These are phyloP conservation scores for Tryphoninae sp. DNA, from an alignment of 2,888 invertebrate species.

Conservation along the genomic window DNA sequence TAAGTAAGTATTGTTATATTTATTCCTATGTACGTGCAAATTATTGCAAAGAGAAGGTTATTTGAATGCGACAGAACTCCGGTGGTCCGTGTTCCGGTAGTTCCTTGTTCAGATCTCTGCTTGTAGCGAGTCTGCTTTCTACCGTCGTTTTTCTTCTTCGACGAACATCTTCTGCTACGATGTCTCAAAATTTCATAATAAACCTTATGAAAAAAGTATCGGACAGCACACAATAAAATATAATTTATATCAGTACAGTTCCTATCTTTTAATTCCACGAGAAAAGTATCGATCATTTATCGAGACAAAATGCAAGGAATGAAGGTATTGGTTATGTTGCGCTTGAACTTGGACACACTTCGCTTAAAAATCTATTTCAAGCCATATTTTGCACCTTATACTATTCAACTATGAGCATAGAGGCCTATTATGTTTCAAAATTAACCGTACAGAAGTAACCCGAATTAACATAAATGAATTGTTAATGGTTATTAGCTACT, in stretches of 20 bases:
- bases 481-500: too few relatives aligned
- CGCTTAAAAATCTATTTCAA: not conserved
- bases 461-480: too few relatives aligned
- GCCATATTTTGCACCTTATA: not conserved
- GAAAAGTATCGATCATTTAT: not conserved
- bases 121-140: not conserved
- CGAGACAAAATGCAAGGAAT: slow-evolving; percentile 64
- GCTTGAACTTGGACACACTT: not conserved
- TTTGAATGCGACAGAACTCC: not conserved
- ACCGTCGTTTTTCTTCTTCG: slow-evolving; percentile 13
- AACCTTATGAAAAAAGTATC: slow-evolving; percentile 27
- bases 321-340: slow-evolving; percentile 65
- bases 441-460: too few relatives aligned
- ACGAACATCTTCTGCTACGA: slow-evolving; percentile 45
- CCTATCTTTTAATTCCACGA: not conserved
- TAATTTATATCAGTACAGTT: not conserved
- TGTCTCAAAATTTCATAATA: slow-evolving; percentile 46
- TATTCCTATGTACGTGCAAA: not conserved
- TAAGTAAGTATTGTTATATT: slow-evolving; percentile 19
- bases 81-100: not conserved
- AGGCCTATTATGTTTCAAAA: too few relatives aligned
- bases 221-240: slow-evolving; percentile 15
- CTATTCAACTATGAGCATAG: not conserved
- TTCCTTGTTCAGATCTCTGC: not conserved
- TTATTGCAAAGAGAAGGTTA: not conserved